A percentile compares a stretch with the other conserved stretches of the same genome.
Evolutionary conservation across 2,888 invertebrate species (phyloP).

Genomic region (Synanthedon vespiformis): DNA sequence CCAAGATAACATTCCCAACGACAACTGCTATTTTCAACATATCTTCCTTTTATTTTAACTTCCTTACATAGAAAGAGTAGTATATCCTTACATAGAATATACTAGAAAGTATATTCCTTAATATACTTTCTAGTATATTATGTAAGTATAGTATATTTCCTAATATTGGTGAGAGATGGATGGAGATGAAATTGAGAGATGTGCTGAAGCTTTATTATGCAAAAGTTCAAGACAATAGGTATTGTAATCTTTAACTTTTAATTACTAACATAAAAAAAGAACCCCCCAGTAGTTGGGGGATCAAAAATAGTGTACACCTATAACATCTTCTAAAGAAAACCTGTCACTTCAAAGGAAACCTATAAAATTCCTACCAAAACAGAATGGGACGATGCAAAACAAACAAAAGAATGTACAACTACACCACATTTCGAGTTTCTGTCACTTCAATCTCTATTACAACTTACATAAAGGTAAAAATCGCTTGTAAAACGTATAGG

Average conservation of each 20-base stretch:
- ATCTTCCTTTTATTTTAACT: too few species aligned
- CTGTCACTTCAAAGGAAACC: slow-evolving; percentile 40
- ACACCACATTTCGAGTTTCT: not conserved
- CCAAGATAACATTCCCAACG: too few species aligned
- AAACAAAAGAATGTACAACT: slow-evolving; percentile 36
- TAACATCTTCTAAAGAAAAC: slow-evolving; percentile 23
- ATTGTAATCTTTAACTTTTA: slow-evolving; percentile 1
- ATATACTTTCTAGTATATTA: too few species aligned
- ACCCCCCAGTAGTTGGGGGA: not conserved
- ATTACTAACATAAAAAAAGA: not conserved
- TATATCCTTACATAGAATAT: too few species aligned
- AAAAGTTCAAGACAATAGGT: not conserved
- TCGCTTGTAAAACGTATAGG: not conserved
- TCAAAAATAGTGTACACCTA: slow-evolving; percentile 3
- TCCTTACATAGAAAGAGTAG: too few species aligned
- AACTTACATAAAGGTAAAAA: not conserved
- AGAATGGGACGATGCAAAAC: slow-evolving; percentile 35
- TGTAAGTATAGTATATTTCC: too few species aligned
- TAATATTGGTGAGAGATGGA: too few species aligned
- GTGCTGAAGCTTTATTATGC: not conserved
- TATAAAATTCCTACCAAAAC: slow-evolving; percentile 40
- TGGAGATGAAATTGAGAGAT: too few species aligned
- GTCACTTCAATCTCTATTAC: not conserved
- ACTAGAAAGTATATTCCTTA: too few species aligned
- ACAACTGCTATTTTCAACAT: too few species aligned